These are phyloP conservation scores for Phoxinus dragarum DNA, from an alignment of 2,797 vertebrate species.

Conservation along the genomic window DNA sequence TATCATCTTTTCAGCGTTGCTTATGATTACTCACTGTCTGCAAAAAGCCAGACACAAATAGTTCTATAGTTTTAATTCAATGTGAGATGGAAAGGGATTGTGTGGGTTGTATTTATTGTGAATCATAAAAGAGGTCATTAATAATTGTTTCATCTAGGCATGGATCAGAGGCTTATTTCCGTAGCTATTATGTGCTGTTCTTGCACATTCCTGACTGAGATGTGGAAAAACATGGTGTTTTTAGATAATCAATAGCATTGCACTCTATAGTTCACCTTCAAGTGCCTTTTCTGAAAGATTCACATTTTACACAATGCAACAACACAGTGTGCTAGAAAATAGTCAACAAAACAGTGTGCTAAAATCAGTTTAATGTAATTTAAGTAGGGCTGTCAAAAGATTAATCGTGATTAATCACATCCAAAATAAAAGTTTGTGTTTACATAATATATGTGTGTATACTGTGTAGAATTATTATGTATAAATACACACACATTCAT, in stretches of 20 bases:
- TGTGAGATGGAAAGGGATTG: constrained; percentile 3
- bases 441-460: no score
- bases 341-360: not conserved
- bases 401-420: no score
- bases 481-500: no score
- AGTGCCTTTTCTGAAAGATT: constrained; percentile 1
- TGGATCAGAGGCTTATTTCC: not conserved
- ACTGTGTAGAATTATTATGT: no score
- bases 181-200: constrained; percentile 13
- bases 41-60: constrained; percentile 17
- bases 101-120: constrained; percentile 5
- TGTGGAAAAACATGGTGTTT: not conserved
- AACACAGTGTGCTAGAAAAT: not conserved
- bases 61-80: not conserved
- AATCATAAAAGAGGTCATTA: not conserved
- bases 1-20: not conserved
- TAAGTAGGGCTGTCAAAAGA: no score
- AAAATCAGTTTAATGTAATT: no score
- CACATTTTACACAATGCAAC: not conserved
- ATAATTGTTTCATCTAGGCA: not conserved
- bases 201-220: constrained; percentile 6
- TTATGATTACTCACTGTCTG: constrained; percentile 1
- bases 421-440: no score
- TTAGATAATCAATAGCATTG: constrained; percentile 5
- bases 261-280: not conserved